A percentile compares a stretch with the other conserved stretches of the same genome.
phyloP scores from a whole-genome alignment of 2,113 vertebrate species.

The Oryzias javanicus region DNA sequence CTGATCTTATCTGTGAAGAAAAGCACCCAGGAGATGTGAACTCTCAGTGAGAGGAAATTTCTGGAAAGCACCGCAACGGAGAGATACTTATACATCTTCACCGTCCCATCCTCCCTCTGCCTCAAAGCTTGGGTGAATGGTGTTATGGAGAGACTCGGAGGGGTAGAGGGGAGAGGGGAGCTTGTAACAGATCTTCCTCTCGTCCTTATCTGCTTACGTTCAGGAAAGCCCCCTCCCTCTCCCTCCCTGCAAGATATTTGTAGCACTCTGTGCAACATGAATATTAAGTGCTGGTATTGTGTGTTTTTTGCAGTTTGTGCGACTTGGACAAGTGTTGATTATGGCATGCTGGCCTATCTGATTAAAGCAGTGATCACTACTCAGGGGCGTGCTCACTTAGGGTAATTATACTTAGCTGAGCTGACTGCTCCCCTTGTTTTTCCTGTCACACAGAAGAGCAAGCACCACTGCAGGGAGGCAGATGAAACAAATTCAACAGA shows the following conservation, averaged over 20 bases:
- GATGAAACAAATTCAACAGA: slow-evolving; percentile 14
- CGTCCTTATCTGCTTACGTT: slow-evolving; percentile 46
- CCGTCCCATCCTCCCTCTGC: slow-evolving; percentile 17
- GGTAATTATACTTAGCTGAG: slow-evolving; percentile 52
- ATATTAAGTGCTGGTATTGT: slow-evolving; percentile 39
- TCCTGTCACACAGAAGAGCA: slow-evolving; percentile 28
- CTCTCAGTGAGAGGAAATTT: slow-evolving; percentile 37
- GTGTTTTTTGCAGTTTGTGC: slow-evolving; percentile 21
- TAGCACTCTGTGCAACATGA: slow-evolving; percentile 37
- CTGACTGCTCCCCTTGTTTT: slow-evolving; percentile 30
- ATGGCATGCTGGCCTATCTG: slow-evolving; percentile 34
- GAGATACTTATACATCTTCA: background rate
- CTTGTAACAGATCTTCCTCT: slow-evolving; percentile 45
- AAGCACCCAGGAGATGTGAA: slow-evolving; percentile 34
- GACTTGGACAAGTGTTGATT: slow-evolving; percentile 45
- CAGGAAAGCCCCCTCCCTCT: slow-evolving; percentile 13
- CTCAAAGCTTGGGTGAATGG: slow-evolving; percentile 47
- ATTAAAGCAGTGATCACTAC: slow-evolving; percentile 56
- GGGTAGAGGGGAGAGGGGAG: slow-evolving; percentile 27
- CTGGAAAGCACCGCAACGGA: slow-evolving; percentile 21
- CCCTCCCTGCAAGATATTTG: slow-evolving; percentile 24
- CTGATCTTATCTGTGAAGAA: slow-evolving; percentile 40
- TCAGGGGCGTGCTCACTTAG: slow-evolving; percentile 48
- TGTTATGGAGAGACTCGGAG: slow-evolving; percentile 44
- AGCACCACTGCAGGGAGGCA: slow-evolving; percentile 9